Conservation (phyloP, 2,888 invertebrate genomes). For the Scaptomyza flava region DNA sequence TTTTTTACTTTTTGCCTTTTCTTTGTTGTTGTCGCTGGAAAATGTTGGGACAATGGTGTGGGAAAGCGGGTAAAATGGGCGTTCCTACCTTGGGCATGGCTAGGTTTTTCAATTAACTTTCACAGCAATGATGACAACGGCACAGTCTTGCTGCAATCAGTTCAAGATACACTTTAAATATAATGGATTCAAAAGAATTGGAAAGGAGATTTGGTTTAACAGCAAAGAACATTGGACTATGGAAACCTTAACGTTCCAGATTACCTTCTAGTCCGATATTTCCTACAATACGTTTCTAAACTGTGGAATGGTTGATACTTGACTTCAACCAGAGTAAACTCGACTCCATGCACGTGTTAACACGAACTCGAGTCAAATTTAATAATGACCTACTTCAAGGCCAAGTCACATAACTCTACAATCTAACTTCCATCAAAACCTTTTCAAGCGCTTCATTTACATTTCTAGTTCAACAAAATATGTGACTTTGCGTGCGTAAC, state of each 20-base stretch:
- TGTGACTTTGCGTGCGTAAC: slow-evolving; percentile 38
- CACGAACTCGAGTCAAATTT: not conserved
- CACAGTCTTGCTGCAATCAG: slow-evolving; percentile 37
- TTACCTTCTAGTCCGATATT: not conserved
- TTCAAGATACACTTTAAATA: slow-evolving; percentile 43
- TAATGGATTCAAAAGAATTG: slow-evolving; percentile 37
- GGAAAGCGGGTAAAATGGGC: not conserved
- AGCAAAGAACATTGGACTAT: too few species aligned
- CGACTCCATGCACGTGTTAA: not conserved
- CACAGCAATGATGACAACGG: slow-evolving; percentile 30
- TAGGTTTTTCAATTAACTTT: slow-evolving; percentile 43
- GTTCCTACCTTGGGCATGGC: slow-evolving; percentile 3
- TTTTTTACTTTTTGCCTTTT: slow-evolving; percentile 38
- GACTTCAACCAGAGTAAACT: not conserved
- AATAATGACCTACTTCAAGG: slow-evolving; percentile 16
- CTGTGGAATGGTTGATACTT: not conserved
- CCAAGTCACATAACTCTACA: not conserved
- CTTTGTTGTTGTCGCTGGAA: slow-evolving; percentile 41
- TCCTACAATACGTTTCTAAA: not conserved
- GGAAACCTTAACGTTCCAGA: not conserved
- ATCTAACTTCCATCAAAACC: slow-evolving; percentile 22
- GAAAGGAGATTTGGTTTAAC: not conserved
- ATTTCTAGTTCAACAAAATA: slow-evolving; percentile 52
- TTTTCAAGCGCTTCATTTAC: slow-evolving; percentile 44
- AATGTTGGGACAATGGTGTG: slow-evolving; percentile 1